Evolutionary conservation across 2,113 vertebrate species (phyloP).

Genomic region (Leptobrachium ailaonicum): DNA sequence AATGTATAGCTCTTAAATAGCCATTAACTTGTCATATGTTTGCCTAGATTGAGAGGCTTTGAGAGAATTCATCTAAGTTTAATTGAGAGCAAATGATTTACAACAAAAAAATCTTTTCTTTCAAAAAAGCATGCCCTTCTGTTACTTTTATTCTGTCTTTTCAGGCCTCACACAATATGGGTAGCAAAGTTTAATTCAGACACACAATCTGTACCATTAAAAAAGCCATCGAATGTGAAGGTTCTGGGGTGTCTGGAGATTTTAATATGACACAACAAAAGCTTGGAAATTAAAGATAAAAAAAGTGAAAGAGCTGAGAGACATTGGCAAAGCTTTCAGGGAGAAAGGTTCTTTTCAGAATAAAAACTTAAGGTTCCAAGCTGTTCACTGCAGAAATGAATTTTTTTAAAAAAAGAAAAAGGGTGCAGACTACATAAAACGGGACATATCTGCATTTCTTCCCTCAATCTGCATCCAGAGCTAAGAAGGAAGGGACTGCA

Average conservation of each 20-base stretch:
- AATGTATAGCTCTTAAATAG: conserved; percentile 8
- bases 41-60: background rate
- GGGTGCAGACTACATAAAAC: conserved; percentile 5
- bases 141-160: conserved; percentile 30
- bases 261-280: conserved; percentile 26
- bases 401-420: conserved; percentile 5
- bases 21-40: conserved; percentile 16
- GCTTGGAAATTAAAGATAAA: conserved; percentile 8
- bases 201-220: conserved; percentile 26
- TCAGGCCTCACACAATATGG: conserved; percentile 22
- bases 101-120: conserved; percentile 5
- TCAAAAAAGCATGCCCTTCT: conserved; percentile 7
- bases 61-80: background rate
- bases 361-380: background rate
- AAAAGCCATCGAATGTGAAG: background rate
- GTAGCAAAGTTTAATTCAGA: conserved; percentile 33
- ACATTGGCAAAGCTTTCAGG: background rate
- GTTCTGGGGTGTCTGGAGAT: background rate
- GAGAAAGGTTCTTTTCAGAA: background rate
- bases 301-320: background rate
- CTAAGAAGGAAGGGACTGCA: background rate
- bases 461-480: background rate
- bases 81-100: background rate
- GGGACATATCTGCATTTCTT: background rate
- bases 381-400: conserved; percentile 6